Conservation (phyloP, 2,888 invertebrate genomes). For the Agrotis puta region DNA sequence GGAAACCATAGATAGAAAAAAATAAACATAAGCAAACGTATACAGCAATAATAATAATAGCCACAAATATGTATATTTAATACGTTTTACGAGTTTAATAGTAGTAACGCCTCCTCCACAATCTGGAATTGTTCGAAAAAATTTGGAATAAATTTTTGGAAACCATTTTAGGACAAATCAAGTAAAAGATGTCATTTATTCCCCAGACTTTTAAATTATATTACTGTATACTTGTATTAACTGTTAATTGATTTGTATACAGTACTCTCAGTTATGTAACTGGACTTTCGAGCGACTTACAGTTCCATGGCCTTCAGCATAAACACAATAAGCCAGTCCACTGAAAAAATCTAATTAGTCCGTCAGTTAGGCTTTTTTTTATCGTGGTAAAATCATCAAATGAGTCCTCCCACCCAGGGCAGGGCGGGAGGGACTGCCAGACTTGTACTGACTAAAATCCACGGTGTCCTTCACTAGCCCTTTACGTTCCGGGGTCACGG, state of each 20-base stretch:
- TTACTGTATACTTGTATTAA: background rate
- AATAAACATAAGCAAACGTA: slow-evolving; percentile 65
- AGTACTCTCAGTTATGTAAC: background rate
- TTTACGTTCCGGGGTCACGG: too few species aligned
- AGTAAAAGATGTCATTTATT: background rate
- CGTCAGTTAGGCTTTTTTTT: too few species aligned
- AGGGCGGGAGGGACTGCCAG: too few species aligned
- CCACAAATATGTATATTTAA: slow-evolving; percentile 71
- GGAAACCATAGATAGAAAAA: slow-evolving; percentile 46
- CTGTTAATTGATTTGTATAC: background rate
- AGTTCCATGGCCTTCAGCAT: background rate
- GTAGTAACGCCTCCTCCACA: slow-evolving; percentile 85
- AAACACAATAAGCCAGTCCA: background rate
- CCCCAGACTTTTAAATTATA: background rate
- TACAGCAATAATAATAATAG: slow-evolving; percentile 68
- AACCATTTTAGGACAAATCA: slow-evolving; percentile 24
- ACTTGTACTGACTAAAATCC: too few species aligned
- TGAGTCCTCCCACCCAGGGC: too few species aligned
- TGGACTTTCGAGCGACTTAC: slow-evolving; percentile 2
- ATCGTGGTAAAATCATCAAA: too few species aligned
- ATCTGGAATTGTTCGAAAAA: slow-evolving; percentile 82
- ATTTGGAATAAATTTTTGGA: slow-evolving; percentile 56
- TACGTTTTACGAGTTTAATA: slow-evolving; percentile 81
- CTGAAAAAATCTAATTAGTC: too few species aligned
- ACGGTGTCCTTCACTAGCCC: too few species aligned